Evolutionary conservation across 2,797 vertebrate genomes (phyloP).

Genomic region (Melanotaenia trifasciata): DNA sequence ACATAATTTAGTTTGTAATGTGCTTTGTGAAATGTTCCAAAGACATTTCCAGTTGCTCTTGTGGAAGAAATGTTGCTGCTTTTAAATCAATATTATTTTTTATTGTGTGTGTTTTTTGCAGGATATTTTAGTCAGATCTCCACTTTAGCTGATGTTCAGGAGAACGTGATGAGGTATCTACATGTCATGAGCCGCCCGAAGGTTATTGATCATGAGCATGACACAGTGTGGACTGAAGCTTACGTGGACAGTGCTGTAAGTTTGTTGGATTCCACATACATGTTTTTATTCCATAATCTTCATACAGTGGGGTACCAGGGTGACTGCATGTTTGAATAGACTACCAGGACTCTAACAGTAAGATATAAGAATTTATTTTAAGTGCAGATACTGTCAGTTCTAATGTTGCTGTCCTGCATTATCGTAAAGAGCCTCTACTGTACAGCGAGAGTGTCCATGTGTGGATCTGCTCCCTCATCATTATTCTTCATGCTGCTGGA

Average conservation of each 20-base stretch:
- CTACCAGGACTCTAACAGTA: neutral
- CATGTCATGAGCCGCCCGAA: constrained; percentile 97
- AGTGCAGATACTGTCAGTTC: neutral
- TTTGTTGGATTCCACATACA: constrained; percentile 43
- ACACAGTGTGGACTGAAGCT: constrained; percentile 96
- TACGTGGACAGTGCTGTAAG: constrained; percentile 97
- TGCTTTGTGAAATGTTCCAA: neutral
- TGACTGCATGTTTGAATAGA: constrained; percentile 8
- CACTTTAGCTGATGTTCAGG: constrained; percentile 96
- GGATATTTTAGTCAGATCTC: constrained; percentile 98
- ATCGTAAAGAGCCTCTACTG: neutral
- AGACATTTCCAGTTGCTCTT: neutral
- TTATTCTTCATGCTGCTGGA: constrained; percentile 71
- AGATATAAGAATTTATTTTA: neutral
- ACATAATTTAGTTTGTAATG: neutral
- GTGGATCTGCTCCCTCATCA: constrained; percentile 56
- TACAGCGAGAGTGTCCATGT: constrained; percentile 40
- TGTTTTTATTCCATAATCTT: neutral
- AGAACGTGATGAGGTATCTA: constrained; percentile 98
- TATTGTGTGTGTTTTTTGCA: constrained; percentile 61
- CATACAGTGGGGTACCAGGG: neutral
- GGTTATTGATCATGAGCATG: constrained; percentile 97
- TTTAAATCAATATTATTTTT: neutral
- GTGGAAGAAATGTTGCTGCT: neutral
- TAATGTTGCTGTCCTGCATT: constrained; percentile 1